phyloP scores from a whole-genome alignment of 2,888 invertebrate species.

The Falcaria lacertinaria region DNA sequence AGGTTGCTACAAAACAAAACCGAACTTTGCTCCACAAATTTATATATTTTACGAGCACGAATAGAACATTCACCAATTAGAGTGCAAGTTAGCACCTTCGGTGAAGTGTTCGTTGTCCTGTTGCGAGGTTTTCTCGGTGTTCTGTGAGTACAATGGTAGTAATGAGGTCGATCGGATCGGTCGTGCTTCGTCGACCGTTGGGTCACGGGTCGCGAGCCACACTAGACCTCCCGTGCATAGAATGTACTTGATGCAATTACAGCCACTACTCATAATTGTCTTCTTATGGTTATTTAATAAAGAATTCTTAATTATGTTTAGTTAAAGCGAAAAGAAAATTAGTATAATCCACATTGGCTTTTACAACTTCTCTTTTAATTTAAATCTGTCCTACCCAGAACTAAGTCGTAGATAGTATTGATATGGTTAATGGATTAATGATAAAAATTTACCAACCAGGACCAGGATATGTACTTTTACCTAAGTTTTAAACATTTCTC shows the following conservation, averaged over 20 bases:
- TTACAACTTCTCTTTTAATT: no score
- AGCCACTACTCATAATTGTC: not conserved
- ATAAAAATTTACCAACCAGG: no score
- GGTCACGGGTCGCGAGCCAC: slow-evolving; percentile 52
- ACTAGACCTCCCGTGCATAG: slow-evolving; percentile 18
- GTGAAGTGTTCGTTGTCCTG: slow-evolving; percentile 3
- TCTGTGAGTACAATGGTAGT: slow-evolving; percentile 28
- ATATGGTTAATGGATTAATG: no score
- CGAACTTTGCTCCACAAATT: not conserved
- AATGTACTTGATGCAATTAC: slow-evolving; percentile 13
- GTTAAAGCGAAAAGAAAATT: not conserved
- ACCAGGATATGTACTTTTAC: no score
- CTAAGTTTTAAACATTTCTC: no score
- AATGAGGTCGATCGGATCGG: slow-evolving; percentile 62
- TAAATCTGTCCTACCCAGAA: no score
- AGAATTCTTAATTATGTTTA: not conserved
- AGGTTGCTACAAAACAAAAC: not conserved
- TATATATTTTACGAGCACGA: slow-evolving; percentile 1
- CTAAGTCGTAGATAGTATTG: no score
- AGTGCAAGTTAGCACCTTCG: not conserved
- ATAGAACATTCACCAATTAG: slow-evolving; percentile 4
- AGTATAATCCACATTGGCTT: no score
- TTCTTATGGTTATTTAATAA: not conserved
- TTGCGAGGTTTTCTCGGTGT: slow-evolving; percentile 7
- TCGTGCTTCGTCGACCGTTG: slow-evolving; percentile 45